phyloP scores from a whole-genome alignment of 2,113 vertebrate genomes.

The Epinephelus cyanopodus region DNA sequence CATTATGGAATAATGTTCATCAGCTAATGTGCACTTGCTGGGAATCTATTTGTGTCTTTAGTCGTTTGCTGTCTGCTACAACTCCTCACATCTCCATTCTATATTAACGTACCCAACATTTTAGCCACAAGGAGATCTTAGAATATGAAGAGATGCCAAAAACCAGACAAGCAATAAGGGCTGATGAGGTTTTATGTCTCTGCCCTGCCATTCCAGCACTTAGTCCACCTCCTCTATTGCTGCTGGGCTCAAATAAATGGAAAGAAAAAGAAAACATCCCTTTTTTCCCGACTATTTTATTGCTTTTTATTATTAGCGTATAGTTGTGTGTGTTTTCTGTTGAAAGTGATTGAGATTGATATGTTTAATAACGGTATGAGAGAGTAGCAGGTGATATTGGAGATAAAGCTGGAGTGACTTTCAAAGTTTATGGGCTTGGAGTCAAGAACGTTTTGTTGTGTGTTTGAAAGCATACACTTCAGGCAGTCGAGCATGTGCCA shows the following conservation, averaged over 20 bases:
- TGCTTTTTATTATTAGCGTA: conserved; percentile 79
- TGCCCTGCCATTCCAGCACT: conserved; percentile 43
- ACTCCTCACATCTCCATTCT: conserved; percentile 58
- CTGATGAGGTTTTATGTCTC: conserved; percentile 79
- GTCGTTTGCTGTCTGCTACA: conserved; percentile 61
- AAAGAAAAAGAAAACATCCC: conserved; percentile 64
- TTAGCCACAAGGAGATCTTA: conserved; percentile 63
- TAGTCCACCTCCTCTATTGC: conserved; percentile 56
- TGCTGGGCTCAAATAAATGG: conserved; percentile 75
- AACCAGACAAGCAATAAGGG: conserved; percentile 71
- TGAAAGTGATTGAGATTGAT: conserved; percentile 66
- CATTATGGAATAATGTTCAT: conserved; percentile 79
- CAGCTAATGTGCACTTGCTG: conserved; percentile 71
- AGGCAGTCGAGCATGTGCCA: background rate
- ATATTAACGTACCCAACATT: conserved; percentile 59
- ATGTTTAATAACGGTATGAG: conserved; percentile 68
- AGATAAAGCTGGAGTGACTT: conserved; percentile 46
- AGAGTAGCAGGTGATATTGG: conserved; percentile 46
- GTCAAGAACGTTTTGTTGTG: conserved; percentile 18
- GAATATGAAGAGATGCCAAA: conserved; percentile 72
- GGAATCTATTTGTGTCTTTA: conserved; percentile 71
- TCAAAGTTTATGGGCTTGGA: conserved; percentile 25
- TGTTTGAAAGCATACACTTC: conserved; percentile 9
- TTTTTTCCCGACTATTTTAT: conserved; percentile 68
- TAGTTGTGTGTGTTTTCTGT: conserved; percentile 44